phyloP scores from a whole-genome alignment of 2,888 invertebrate species.

The Lycophotia porphyrea region DNA sequence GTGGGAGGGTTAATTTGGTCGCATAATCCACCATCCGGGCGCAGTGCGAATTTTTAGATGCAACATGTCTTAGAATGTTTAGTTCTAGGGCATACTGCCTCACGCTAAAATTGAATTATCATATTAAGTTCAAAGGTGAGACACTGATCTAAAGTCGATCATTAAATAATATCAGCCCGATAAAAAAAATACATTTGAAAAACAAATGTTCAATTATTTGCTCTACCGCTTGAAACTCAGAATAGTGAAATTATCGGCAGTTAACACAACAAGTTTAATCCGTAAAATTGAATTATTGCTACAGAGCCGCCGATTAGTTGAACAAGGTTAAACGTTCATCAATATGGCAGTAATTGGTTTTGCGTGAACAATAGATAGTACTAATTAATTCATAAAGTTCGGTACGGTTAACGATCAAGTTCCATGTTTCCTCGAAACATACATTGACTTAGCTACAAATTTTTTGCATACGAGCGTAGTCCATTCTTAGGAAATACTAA shows the following conservation, averaged over 20 bases:
- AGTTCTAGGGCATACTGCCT: background rate
- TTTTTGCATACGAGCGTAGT: no score
- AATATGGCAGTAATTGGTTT: constrained; percentile 6
- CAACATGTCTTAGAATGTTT: background rate
- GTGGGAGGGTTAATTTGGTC: no score
- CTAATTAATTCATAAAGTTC: constrained; percentile 11
- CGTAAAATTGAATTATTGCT: background rate
- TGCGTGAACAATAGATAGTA: background rate
- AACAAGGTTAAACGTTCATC: constrained; percentile 23
- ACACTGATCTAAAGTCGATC: background rate
- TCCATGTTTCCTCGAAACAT: background rate
- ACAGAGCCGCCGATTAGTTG: background rate
- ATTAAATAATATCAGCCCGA: background rate
- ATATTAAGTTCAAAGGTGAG: background rate
- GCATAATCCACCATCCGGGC: no score
- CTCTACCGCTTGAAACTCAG: background rate
- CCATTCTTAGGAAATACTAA: background rate
- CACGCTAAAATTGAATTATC: no score
- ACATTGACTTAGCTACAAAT: no score
- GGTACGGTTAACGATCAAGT: background rate
- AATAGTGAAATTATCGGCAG: constrained; percentile 2
- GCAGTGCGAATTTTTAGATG: background rate
- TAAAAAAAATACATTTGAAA: background rate
- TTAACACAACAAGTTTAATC: constrained; percentile 11
- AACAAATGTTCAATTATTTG: background rate